Conservation (phyloP, 1,140 invertebrate genomes). For the Papilio machaon region DNA sequence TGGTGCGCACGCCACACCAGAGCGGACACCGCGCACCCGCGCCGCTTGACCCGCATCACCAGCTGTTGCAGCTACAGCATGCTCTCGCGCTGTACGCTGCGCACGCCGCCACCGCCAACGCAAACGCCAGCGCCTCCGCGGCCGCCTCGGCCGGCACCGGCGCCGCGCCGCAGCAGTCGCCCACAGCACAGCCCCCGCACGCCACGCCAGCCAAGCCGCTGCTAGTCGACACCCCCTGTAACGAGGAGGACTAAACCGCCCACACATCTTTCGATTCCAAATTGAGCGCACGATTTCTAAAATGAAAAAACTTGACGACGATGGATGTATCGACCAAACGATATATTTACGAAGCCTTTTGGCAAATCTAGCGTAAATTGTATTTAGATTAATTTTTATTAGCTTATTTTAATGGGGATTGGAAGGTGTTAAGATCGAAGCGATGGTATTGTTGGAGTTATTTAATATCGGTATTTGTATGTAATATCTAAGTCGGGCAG, state of each 20-base stretch:
- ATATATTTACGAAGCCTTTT: slow-evolving; percentile 69
- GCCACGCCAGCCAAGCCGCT: slow-evolving; percentile 65
- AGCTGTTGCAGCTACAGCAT: slow-evolving; percentile 75
- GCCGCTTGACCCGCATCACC: slow-evolving; percentile 73
- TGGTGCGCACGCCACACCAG: slow-evolving; percentile 77
- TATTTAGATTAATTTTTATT: slow-evolving; percentile 68
- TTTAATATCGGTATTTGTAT: slow-evolving; percentile 69
- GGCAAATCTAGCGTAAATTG: slow-evolving; percentile 72
- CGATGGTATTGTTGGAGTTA: slow-evolving; percentile 74
- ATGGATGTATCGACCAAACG: slow-evolving; percentile 53
- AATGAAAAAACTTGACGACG: slow-evolving; percentile 42
- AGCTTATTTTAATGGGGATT: slow-evolving; percentile 71
- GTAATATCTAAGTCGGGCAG: slow-evolving; percentile 60
- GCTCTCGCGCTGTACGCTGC: slow-evolving; percentile 75
- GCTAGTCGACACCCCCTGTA: slow-evolving; percentile 74
- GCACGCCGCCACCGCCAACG: slow-evolving; percentile 68
- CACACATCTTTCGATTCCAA: slow-evolving; percentile 29
- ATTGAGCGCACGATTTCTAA: slow-evolving; percentile 45
- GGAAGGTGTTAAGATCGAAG: slow-evolving; percentile 68
- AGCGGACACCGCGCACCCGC: slow-evolving; percentile 75
- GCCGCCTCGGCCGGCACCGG: slow-evolving; percentile 50
- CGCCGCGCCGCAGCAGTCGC: slow-evolving; percentile 54
- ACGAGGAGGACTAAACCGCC: slow-evolving; percentile 68
- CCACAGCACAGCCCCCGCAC: slow-evolving; percentile 59
- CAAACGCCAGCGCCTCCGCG: slow-evolving; percentile 57